Percentiles rank a stretch among this genome's conserved stretches.
Conservation (phyloP, 1,140 invertebrate genomes). For the Bursaphelenchus mucronatus region DNA sequence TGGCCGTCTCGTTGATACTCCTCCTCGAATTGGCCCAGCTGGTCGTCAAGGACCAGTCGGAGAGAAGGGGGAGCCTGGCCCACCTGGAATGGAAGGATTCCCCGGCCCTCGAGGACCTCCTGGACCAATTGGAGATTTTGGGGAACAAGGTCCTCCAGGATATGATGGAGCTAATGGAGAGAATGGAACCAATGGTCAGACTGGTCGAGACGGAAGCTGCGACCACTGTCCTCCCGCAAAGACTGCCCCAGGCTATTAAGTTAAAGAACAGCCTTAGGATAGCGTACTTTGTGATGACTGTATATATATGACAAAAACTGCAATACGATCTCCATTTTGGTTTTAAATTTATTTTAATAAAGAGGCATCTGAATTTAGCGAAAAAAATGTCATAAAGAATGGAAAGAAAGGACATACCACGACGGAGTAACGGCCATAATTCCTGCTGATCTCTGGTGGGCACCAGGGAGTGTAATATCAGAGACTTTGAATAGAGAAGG, state of each 20-base stretch:
- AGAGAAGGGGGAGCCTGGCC: neutral
- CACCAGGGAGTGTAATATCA: too few relatives aligned
- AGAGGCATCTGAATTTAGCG: too few relatives aligned
- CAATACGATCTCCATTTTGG: too few relatives aligned
- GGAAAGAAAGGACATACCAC: too few relatives aligned
- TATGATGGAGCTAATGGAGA: neutral
- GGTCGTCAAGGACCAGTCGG: slow-evolving; percentile 4
- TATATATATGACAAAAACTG: too few relatives aligned
- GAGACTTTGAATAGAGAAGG: too few relatives aligned
- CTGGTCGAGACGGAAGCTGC: slow-evolving; percentile 1
- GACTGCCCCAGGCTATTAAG: slow-evolving; percentile 17
- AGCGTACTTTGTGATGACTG: too few relatives aligned
- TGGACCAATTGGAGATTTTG: slow-evolving; percentile 8
- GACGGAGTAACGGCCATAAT: too few relatives aligned
- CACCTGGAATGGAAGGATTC: neutral
- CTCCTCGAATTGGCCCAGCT: slow-evolving; percentile 5
- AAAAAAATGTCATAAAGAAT: too few relatives aligned
- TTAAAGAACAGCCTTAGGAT: too few relatives aligned
- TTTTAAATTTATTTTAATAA: too few relatives aligned
- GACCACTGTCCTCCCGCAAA: slow-evolving; percentile 7
- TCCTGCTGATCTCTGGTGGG: too few relatives aligned
- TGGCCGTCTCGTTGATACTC: neutral
- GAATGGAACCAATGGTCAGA: slow-evolving; percentile 3
- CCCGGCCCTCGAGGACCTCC: slow-evolving; percentile 3
- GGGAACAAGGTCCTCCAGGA: slow-evolving; percentile 4